Evolutionary conservation across 2,888 invertebrate genomes (phyloP), one percentile per base, ranked within the genome.

Genomic region (Acholoe squamosa): DNA sequence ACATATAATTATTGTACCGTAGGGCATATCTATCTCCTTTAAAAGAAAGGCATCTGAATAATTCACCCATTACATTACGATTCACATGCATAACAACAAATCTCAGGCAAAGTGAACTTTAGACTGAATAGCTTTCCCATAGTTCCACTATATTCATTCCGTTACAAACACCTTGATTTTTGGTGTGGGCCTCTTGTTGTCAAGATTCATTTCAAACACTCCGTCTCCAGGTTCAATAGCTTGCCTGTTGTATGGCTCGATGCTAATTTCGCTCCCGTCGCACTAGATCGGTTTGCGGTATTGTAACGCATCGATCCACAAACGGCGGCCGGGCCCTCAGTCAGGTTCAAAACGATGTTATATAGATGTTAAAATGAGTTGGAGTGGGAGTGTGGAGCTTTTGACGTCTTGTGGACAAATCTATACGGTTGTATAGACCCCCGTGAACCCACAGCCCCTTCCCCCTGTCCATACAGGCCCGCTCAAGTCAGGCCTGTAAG

Each of bases 401-500:
- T 28, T 28, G 71, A 14, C 71, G 71, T 71, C 71, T 71, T 71
- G n/a, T 28, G n/a, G 71, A 71, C 71, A 25, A 71, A 71, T 71
- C 71, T 28, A 71, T 71, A 71, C 25, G 61, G 61, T n/a, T 19
- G 61, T 61, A 3, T 61, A n/a, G 22, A n/a, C 61, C 19, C 61
- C 12, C 61, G 61, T n/a, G 22, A 25, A 22, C 22, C 61, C 61
- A 3, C 61, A 12, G 16, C 5, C 61, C 22, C 61, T n/a, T 25
- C 5, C 61, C 61, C 22, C 61, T 25, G 3, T n/a, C 61, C 61
- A n/a, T 61, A 61, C 5, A 61, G 16, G 76, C 76, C 76, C 34
- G 43, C 80, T 34, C 80, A 16, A 33, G 76, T 28, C 80, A 22
- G 80, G 34, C 80, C 80, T 80, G 80, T 80, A 19, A 80, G 34